Evolutionary conservation across 2,797 vertebrate genomes (phyloP).

Genomic region (Danio choprae): DNA sequence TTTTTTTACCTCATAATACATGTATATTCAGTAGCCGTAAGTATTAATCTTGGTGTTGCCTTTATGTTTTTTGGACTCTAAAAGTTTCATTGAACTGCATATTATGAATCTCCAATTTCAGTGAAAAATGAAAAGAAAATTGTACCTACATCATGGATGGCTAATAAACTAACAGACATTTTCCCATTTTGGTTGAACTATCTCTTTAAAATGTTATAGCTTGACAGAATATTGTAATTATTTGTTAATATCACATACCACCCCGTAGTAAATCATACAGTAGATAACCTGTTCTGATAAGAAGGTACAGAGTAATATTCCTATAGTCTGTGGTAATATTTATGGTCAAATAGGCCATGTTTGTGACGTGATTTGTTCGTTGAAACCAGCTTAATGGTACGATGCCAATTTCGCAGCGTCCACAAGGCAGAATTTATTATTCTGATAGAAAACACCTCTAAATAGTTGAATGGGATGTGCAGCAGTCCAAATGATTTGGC

Average conservation of each 20-base stretch:
- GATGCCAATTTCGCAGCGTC: not conserved
- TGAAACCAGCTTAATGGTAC: conserved; percentile 14
- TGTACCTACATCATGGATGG: too few species aligned
- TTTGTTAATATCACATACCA: conserved; percentile 29
- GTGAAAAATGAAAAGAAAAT: too few species aligned
- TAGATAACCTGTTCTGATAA: conserved; percentile 9
- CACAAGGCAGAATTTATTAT: conserved; percentile 10
- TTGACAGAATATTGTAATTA: conserved; percentile 4
- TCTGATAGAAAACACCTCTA: not conserved
- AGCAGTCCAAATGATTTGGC: not conserved
- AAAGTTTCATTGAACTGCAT: too few species aligned
- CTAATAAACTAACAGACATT: too few species aligned
- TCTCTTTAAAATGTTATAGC: not conserved
- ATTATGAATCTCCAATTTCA: too few species aligned
- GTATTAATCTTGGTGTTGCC: too few species aligned
- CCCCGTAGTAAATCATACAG: conserved; percentile 17
- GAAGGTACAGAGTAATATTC: conserved; percentile 7
- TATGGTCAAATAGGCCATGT: not conserved
- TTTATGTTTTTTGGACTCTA: too few species aligned
- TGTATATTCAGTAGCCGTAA: too few species aligned
- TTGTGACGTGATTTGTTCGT: conserved; percentile 12
- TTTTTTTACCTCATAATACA: too few species aligned
- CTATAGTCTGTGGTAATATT: not conserved
- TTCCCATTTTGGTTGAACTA: too few species aligned
- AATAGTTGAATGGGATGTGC: conserved; percentile 2